A percentile compares a stretch with the other conserved stretches of the same genome.
Evolutionary conservation across 2,888 invertebrate genomes (phyloP).

Genomic region (Drosophila putrida): DNA sequence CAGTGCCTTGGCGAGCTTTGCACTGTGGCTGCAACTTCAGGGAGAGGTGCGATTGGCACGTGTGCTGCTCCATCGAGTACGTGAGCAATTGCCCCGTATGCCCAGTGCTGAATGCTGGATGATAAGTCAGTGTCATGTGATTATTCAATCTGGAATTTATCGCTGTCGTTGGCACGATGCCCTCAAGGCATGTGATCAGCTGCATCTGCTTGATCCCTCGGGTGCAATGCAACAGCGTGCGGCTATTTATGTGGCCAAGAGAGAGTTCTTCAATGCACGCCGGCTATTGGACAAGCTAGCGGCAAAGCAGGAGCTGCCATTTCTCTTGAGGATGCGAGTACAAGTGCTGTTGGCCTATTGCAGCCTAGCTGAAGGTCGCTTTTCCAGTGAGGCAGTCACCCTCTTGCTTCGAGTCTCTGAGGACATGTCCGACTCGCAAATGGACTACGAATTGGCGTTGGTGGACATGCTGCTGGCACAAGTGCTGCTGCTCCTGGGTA

Average conservation of each 20-base stretch:
- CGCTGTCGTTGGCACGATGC: slow-evolving; percentile 89
- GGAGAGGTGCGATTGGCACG: slow-evolving; percentile 87
- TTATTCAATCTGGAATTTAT: slow-evolving; percentile 86
- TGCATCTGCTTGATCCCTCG: slow-evolving; percentile 89
- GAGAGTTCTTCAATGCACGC: slow-evolving; percentile 84
- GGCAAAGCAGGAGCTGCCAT: slow-evolving; percentile 84
- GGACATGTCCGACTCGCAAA: slow-evolving; percentile 90
- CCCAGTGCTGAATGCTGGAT: slow-evolving; percentile 89
- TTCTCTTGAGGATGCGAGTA: slow-evolving; percentile 87
- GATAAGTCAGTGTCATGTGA: slow-evolving; percentile 88
- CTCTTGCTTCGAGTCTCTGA: slow-evolving; percentile 90
- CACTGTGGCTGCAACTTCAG: slow-evolving; percentile 85
- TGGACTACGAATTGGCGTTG: slow-evolving; percentile 91
- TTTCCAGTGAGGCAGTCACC: slow-evolving; percentile 87
- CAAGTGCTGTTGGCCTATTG: slow-evolving; percentile 90
- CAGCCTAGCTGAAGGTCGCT: slow-evolving; percentile 86
- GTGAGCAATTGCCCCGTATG: slow-evolving; percentile 88
- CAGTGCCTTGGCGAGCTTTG: slow-evolving; percentile 89
- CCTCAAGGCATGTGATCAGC: slow-evolving; percentile 89
- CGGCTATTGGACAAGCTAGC: slow-evolving; percentile 79
- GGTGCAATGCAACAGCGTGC: slow-evolving; percentile 88
- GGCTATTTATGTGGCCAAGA: slow-evolving; percentile 83
- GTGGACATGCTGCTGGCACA: slow-evolving; percentile 93
- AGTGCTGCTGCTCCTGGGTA: slow-evolving; percentile 90
- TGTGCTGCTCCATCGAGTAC: slow-evolving; percentile 88